phyloP scores from a whole-genome alignment of 2,113 vertebrate species.

The Oreochromis tanganicae region DNA sequence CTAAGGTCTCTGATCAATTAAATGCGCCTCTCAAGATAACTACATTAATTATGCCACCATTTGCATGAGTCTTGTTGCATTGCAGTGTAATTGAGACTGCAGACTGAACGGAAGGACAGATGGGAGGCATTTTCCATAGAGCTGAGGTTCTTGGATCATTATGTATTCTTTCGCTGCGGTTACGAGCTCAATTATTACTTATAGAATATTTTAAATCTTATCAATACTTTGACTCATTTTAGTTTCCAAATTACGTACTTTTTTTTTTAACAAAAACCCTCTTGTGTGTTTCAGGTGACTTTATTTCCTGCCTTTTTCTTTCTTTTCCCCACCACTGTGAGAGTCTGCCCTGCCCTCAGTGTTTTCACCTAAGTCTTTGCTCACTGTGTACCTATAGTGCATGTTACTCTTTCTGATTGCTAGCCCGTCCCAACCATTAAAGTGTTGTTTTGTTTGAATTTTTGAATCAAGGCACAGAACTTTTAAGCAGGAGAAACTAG shows the following conservation, averaged over 20 bases:
- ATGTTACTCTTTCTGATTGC: not conserved
- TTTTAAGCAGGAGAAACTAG: not conserved
- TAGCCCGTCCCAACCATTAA: not conserved
- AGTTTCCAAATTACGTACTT: not conserved
- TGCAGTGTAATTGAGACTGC: not conserved
- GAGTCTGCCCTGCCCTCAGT: not conserved
- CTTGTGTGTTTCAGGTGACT: not conserved
- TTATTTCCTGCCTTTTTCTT: not conserved
- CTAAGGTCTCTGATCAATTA: constrained; percentile 54
- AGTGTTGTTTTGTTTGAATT: not conserved
- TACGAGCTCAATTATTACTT: not conserved
- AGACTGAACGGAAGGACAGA: not conserved
- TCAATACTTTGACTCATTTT: not conserved
- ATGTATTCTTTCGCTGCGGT: not conserved
- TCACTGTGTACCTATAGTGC: not conserved
- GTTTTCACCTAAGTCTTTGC: not conserved
- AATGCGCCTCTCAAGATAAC: constrained; percentile 50
- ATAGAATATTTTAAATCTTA: not conserved
- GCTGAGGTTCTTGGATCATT: not conserved
- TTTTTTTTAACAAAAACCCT: not conserved
- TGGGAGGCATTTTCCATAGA: not conserved
- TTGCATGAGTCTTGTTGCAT: constrained; percentile 22
- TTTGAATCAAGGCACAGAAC: not conserved
- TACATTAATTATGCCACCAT: constrained; percentile 46
- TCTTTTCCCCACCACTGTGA: not conserved